Evolutionary conservation across 2,797 vertebrate genomes (phyloP).

Genomic region (Takifugu ocellatus): DNA sequence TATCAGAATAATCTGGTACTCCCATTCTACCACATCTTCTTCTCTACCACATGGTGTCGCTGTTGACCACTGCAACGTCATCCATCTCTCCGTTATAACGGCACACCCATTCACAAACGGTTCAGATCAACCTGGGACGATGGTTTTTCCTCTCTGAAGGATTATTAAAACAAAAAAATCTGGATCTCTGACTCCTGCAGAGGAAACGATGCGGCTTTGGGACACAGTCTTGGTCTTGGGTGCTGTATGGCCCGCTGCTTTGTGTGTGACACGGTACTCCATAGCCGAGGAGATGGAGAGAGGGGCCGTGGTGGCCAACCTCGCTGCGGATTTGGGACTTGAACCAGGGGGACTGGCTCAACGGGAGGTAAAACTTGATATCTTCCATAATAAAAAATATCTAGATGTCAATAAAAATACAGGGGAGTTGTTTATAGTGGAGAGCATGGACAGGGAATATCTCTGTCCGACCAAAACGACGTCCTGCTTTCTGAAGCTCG

Average conservation of each 20-base stretch:
- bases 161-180: not conserved
- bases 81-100: conserved; percentile 3
- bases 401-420: conserved; percentile 77
- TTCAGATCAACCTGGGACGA: conserved; percentile 9
- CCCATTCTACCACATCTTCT: not conserved
- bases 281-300: conserved; percentile 79
- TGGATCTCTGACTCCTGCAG: conserved; percentile 1
- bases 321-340: conserved; percentile 75
- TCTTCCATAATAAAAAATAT: conserved; percentile 75
- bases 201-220: conserved; percentile 45
- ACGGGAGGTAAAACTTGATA: conserved; percentile 77
- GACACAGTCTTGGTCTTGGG: conserved; percentile 61
- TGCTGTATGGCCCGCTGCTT: conserved; percentile 53
- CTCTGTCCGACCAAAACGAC: conserved; percentile 71
- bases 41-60: conserved; percentile 62
- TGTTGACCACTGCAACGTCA: conserved; percentile 56
- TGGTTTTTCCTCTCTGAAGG: not conserved
- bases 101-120: conserved; percentile 46
- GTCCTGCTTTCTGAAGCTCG: conserved; percentile 82
- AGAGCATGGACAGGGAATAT: conserved; percentile 82
- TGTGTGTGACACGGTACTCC: conserved; percentile 76
- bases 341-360: conserved; percentile 60
- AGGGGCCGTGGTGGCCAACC: conserved; percentile 77
- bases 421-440: conserved; percentile 72
- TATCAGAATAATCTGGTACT: no score